phyloP scores from a whole-genome alignment of 2,113 vertebrate species.

The Pardalotus punctatus region DNA sequence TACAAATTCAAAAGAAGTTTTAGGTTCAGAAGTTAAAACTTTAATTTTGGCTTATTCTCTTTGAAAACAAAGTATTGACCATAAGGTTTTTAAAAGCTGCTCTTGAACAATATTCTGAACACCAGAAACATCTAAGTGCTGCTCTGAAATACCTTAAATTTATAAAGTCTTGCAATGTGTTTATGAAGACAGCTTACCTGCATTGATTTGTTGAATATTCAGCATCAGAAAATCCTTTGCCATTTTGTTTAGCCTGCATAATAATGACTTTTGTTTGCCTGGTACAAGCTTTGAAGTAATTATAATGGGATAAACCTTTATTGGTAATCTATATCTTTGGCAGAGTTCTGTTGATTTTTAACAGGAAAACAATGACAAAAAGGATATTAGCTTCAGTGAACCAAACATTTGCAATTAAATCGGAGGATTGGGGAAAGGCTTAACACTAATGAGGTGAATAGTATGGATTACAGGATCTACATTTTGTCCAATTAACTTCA shows the following conservation, averaged over 20 bases:
- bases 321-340: conserved; percentile 70
- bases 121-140: neutral
- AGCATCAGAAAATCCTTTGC: conserved; percentile 55
- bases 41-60: neutral
- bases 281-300: conserved; percentile 64
- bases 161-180: neutral
- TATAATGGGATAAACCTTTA: conserved; percentile 69
- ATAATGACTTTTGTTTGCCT: conserved; percentile 57
- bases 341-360: conserved; percentile 69
- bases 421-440: conserved; percentile 54
- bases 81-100: neutral
- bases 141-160: neutral
- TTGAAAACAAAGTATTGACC: neutral
- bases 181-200: neutral
- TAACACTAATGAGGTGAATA: conserved; percentile 67
- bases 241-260: conserved; percentile 53
- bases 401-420: conserved; percentile 72
- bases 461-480: conserved; percentile 51
- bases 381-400: conserved; percentile 66
- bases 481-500: conserved; percentile 60
- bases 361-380: conserved; percentile 66
- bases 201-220: conserved; percentile 53
- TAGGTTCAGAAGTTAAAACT: neutral
- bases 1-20: neutral
- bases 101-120: neutral